Conservation (phyloP, 2,113 vertebrate species). For the Corythoichthys haematopterus region DNA sequence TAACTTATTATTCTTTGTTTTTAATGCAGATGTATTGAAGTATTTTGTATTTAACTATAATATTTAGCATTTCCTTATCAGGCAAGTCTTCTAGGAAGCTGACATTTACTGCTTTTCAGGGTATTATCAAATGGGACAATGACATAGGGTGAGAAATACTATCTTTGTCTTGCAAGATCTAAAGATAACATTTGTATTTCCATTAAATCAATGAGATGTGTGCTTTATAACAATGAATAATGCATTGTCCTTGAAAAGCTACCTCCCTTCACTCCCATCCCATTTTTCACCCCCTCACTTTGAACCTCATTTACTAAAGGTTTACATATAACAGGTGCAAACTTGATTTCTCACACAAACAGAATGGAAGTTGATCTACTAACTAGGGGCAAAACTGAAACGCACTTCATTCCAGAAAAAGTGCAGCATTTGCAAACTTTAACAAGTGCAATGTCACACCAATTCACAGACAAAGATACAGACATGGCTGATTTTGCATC, state of each 20-base stretch:
- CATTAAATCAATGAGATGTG: conserved; percentile 71
- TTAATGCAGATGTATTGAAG: too few relatives aligned
- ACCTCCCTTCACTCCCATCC: conserved; percentile 28
- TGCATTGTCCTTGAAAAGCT: conserved; percentile 49
- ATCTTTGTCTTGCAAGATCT: conserved; percentile 64
- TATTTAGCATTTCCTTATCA: not conserved
- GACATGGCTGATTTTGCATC: not conserved
- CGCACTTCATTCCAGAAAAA: not conserved
- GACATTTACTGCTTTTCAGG: conserved; percentile 52
- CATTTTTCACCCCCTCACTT: not conserved
- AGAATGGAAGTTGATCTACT: not conserved
- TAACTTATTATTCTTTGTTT: too few relatives aligned
- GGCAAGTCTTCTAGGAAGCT: conserved; percentile 5
- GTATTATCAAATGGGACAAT: conserved; percentile 65
- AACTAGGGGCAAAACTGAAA: not conserved
- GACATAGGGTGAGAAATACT: conserved; percentile 63
- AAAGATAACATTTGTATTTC: conserved; percentile 71
- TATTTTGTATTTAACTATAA: too few relatives aligned
- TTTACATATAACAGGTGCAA: not conserved
- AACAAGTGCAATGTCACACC: not conserved
- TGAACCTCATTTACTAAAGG: not conserved
- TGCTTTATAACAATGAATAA: conserved; percentile 67
- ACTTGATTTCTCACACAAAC: not conserved
- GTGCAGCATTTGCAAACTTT: not conserved
- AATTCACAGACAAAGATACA: too few relatives aligned